Percentiles rank a stretch among this genome's conserved stretches.
Conservation (phyloP, 2,888 invertebrate genomes). For the Yponomeuta sedellus region DNA sequence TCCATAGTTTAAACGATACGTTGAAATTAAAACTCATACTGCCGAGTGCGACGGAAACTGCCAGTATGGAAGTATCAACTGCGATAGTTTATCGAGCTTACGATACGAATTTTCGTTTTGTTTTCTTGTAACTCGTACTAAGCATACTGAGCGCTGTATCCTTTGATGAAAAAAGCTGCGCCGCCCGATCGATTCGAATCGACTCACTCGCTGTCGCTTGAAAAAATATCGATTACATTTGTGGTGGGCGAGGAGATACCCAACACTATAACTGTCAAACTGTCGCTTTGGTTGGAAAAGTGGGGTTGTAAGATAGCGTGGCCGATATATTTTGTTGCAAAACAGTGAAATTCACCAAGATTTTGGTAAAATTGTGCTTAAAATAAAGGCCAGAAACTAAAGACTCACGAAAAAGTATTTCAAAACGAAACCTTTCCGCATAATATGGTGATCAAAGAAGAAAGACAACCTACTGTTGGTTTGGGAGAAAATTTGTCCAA, state of each 20-base stretch:
- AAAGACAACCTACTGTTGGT: background rate
- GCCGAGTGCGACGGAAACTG: too few relatives aligned
- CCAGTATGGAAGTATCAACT: too few relatives aligned
- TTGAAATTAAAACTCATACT: too few relatives aligned
- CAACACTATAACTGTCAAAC: slow-evolving; percentile 7
- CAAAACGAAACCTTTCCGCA: background rate
- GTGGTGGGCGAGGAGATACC: background rate
- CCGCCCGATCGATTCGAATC: too few relatives aligned
- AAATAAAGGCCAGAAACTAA: background rate
- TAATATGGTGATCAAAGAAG: background rate
- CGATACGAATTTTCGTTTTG: too few relatives aligned
- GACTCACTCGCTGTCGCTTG: too few relatives aligned
- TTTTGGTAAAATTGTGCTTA: background rate
- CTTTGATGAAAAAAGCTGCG: too few relatives aligned
- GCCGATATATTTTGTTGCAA: background rate
- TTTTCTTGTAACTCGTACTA: too few relatives aligned
- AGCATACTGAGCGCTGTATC: too few relatives aligned
- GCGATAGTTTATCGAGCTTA: too few relatives aligned
- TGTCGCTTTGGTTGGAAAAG: background rate
- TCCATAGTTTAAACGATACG: too few relatives aligned
- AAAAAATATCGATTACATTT: too few relatives aligned
- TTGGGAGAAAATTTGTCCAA: background rate
- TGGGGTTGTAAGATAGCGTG: background rate
- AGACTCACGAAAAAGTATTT: background rate
- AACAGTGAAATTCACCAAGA: background rate